These are phyloP conservation scores for Eupeodes corollae DNA, from an alignment of 1,140 invertebrate genomes.

Conservation along the genomic window DNA sequence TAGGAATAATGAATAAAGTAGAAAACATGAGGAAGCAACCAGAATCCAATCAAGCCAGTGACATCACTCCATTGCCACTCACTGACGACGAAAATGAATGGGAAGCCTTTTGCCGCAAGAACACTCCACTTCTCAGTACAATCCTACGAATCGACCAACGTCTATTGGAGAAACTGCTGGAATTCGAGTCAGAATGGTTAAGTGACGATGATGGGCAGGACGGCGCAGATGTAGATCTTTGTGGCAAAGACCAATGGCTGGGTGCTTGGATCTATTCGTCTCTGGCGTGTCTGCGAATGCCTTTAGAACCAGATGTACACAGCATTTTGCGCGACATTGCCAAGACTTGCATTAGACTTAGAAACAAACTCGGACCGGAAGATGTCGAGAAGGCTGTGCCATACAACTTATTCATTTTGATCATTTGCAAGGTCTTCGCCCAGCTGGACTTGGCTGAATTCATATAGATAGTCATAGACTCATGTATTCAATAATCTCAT, in stretches of 20 bases:
- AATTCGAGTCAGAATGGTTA: slow-evolving; percentile 25
- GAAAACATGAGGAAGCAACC: slow-evolving; percentile 10
- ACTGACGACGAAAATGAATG: slow-evolving; percentile 16
- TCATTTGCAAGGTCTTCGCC: slow-evolving; percentile 22
- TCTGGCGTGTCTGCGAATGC: slow-evolving; percentile 25
- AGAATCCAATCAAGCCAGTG: slow-evolving; percentile 10
- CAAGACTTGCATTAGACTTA: slow-evolving; percentile 18
- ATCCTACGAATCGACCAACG: slow-evolving; percentile 22
- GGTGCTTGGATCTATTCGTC: slow-evolving; percentile 29
- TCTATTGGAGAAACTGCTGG: slow-evolving; percentile 22
- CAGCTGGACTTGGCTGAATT: slow-evolving; percentile 22
- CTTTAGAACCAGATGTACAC: slow-evolving; percentile 28
- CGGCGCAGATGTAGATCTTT: slow-evolving; percentile 13
- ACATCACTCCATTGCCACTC: neutral
- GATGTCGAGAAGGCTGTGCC: slow-evolving; percentile 21
- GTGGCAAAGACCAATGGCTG: slow-evolving; percentile 19
- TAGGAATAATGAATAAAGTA: slow-evolving; percentile 15
- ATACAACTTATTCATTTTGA: slow-evolving; percentile 26
- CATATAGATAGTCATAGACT: slow-evolving; percentile 8
- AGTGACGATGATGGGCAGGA: slow-evolving; percentile 7
- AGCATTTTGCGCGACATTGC: slow-evolving; percentile 26
- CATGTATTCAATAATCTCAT: neutral
- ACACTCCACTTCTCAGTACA: slow-evolving; percentile 20
- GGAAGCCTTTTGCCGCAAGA: slow-evolving; percentile 19
- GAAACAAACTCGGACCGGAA: slow-evolving; percentile 14